Conservation (phyloP, 2,888 invertebrate genomes). For the Cosmorhoe ocellata region DNA sequence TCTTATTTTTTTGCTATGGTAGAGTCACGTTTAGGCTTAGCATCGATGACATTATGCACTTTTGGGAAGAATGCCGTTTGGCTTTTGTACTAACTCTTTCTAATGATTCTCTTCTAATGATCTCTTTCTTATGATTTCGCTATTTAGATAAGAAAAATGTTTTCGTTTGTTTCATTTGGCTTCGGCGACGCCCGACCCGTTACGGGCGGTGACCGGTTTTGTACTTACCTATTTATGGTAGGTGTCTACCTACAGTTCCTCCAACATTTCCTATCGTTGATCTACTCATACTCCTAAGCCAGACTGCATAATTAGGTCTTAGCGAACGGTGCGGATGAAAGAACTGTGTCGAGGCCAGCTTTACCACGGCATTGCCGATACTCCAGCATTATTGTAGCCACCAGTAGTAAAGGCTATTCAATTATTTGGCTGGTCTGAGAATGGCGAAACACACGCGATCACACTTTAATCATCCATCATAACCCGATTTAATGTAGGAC, state of each 20-base stretch:
- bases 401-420: background rate
- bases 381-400: conserved; percentile 36
- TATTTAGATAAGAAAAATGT: conserved; percentile 19
- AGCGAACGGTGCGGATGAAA: conserved; percentile 59
- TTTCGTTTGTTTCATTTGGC: conserved; percentile 29
- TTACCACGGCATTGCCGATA: conserved; percentile 42
- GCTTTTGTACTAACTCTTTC: too few species aligned
- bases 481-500: too few species aligned
- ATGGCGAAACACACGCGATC: conserved; percentile 28
- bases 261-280: conserved; percentile 58
- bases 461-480: too few species aligned
- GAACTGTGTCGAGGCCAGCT: conserved; percentile 71
- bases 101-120: background rate
- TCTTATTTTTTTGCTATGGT: conserved; percentile 20
- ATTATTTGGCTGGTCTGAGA: too few species aligned
- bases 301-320: conserved; percentile 56
- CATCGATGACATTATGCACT: background rate
- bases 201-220: conserved; percentile 24
- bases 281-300: conserved; percentile 40
- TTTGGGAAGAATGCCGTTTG: too few species aligned
- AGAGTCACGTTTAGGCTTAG: conserved; percentile 22
- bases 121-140: conserved; percentile 3
- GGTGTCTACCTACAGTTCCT: conserved; percentile 40
- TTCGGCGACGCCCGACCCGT: conserved; percentile 43
- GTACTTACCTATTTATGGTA: conserved; percentile 20